A percentile compares a stretch with the other conserved stretches of the same genome.
phyloP scores from a whole-genome alignment of 2,113 vertebrate genomes.

The Theristicus caerulescens region DNA sequence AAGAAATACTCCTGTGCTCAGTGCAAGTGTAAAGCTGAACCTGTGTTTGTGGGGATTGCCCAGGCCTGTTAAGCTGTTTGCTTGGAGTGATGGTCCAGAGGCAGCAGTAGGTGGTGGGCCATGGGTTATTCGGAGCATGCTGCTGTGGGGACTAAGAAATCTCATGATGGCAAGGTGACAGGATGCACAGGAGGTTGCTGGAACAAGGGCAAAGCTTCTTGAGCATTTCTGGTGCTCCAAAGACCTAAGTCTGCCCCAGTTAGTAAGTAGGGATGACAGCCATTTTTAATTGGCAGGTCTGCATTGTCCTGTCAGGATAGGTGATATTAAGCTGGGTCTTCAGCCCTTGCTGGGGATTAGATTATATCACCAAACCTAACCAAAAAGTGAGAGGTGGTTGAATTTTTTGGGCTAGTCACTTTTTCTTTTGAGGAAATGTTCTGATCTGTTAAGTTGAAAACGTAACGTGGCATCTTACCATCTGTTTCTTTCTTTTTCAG shows the following conservation, averaged over 20 bases:
- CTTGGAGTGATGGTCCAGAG: background rate
- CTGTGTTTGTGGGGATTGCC: background rate
- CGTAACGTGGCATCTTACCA: background rate
- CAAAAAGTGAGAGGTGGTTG: background rate
- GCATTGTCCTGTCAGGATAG: background rate
- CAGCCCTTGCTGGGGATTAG: background rate
- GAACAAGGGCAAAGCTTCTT: background rate
- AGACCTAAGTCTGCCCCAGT: background rate
- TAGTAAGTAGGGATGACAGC: background rate
- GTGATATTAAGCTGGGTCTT: background rate
- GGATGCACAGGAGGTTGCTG: background rate
- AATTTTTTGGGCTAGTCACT: background rate
- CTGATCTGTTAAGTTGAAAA: background rate
- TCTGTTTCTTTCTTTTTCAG: slow-evolving; percentile 72
- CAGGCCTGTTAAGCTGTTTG: background rate
- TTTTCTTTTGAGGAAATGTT: background rate
- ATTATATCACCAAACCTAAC: background rate
- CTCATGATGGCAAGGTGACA: background rate
- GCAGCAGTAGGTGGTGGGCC: background rate
- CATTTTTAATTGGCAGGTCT: background rate
- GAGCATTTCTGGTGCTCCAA: background rate
- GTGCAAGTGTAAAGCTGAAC: background rate
- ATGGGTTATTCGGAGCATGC: background rate
- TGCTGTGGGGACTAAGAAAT: background rate
- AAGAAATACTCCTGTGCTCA: background rate